These are phyloP conservation scores for Abrostola triplasia DNA, from an alignment of 2,888 invertebrate species.

Conservation along the genomic window DNA sequence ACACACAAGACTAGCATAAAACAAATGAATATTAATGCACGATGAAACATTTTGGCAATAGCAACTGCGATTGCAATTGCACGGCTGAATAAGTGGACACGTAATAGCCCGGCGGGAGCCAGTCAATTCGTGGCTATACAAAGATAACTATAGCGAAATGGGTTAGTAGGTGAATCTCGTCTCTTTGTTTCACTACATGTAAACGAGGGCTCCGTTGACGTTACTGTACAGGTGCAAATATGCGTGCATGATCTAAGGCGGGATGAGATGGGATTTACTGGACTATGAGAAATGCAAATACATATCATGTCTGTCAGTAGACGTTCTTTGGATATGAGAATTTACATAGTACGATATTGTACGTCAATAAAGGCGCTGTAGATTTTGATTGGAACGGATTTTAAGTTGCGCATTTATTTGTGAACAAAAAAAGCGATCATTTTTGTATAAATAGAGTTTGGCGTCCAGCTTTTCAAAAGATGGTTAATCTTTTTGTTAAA, in stretches of 20 bases:
- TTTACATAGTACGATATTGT: neutral
- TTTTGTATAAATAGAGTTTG: too few relatives aligned
- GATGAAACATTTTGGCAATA: constrained; percentile 20
- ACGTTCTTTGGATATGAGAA: neutral
- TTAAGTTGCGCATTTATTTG: neutral
- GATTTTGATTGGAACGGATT: neutral
- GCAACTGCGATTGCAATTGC: constrained; percentile 28
- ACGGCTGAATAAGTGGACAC: constrained; percentile 28
- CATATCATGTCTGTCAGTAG: neutral
- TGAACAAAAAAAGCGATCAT: neutral
- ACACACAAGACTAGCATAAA: neutral
- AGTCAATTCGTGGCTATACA: constrained; percentile 61
- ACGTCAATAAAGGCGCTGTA: neutral
- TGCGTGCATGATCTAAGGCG: constrained; percentile 34
- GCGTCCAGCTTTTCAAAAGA: too few relatives aligned
- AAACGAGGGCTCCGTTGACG: constrained; percentile 55
- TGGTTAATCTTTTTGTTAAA: too few relatives aligned
- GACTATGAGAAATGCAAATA: constrained; percentile 37
- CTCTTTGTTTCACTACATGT: constrained; percentile 63
- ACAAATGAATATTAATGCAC: neutral
- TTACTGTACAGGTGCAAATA: constrained; percentile 58
- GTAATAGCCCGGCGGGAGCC: constrained; percentile 44
- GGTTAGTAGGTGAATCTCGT: constrained; percentile 70
- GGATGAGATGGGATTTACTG: constrained; percentile 32
- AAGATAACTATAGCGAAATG: constrained; percentile 55